Evolutionary conservation across 1,140 invertebrate species (phyloP), one percentile per base, ranked within the genome.

Genomic region (Oryzaephilus surinamensis): DNA sequence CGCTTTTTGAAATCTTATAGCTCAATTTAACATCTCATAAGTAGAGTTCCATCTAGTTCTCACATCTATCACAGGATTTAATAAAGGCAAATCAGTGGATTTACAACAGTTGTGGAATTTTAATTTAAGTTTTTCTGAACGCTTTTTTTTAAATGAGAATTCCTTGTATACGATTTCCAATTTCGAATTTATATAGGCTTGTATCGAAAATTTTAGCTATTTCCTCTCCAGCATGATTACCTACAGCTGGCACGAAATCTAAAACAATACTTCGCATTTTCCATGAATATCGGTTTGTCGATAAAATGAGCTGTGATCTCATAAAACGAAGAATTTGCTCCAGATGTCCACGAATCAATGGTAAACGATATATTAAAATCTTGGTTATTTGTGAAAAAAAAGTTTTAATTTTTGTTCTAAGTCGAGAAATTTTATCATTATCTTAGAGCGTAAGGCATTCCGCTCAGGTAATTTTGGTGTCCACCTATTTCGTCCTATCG

Each of bases 301-400:
- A 61, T 55, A 47, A 46, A 61, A 53, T 59, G 53, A 41, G 45
- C 44, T 38, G 53, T 57, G 36, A 58, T 41, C 29, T 51, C 54
- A 43, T 58, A 58, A 43, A 48, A 57, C 38, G 45, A 48, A 35
- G 43, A 46, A 48, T 45, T 37, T 41, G 46, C 46, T 37, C 50
- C 46, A 30, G 50, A 55, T 35, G 53, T 55, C 54, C 51, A 61
- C 28, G 47, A 54, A 54, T 61, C 55, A 45, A 58, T 50, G 20
- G 57, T 57, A 50, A 59, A 58, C n/a, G 53, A 56, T 26, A 58
- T 53, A 50, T 55, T 58, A 30, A 49, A 61, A 45, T 41, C 41
- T 28, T 42, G 46, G 46, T 54, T 40, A 48, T 51, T 33, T 40
- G 47, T n/a, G n/a, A 46, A 46, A 37, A n/a, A n/a, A n/a, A n/a